Evolutionary conservation across 1,140 invertebrate genomes (phyloP), one percentile per base, ranked within the genome.

Genomic region (Muscidifurax raptorellus): DNA sequence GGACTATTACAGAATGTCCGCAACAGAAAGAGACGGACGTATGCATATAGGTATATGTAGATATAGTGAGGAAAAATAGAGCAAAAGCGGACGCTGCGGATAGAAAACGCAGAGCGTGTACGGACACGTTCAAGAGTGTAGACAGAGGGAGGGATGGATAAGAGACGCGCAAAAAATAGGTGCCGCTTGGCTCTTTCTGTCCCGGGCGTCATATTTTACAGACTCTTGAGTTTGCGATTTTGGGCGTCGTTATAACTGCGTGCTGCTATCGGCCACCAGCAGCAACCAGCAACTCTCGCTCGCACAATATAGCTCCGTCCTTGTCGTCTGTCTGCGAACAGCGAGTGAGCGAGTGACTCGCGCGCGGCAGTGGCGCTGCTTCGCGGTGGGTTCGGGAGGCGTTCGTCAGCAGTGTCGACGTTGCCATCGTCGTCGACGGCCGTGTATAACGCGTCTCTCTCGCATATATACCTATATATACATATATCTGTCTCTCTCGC

Each of bases 361-460:
- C 30, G 28, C 28, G 71, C 59, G 84, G 22, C 40, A 59, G 64
- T 80, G 79, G 52, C 72, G 25, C 82, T 75, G 59, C 30, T 77
- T 32, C 59, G 85, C 75, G 69, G 82, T 44, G 40, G 71, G 69
- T 59, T 74, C 82, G 79, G 32, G 80, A 80, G 75, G 80, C 81
- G 85, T 40, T 71, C 67, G 80, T 74, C 80, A 82, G 7, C 22
- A 82, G 80, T 82, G 82, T 69, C 82, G 82, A 77, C 82, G 75
- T 83, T 64, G 82, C 75, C 64, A 74, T 83, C 82, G 74, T 83
- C 74, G 82, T 69, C 74, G 82, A 28, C 52, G 74, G 52, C 36
- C 84, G 28, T 59, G 52, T 59, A 59, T 59, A 12, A 30, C 32
- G 67, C 79, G 72, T 66, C 74, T 15, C 22, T 22, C 32, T 22